These are phyloP conservation scores for Hyles euphorbiae DNA, from an alignment of 1,140 invertebrate genomes.

Conservation along the genomic window DNA sequence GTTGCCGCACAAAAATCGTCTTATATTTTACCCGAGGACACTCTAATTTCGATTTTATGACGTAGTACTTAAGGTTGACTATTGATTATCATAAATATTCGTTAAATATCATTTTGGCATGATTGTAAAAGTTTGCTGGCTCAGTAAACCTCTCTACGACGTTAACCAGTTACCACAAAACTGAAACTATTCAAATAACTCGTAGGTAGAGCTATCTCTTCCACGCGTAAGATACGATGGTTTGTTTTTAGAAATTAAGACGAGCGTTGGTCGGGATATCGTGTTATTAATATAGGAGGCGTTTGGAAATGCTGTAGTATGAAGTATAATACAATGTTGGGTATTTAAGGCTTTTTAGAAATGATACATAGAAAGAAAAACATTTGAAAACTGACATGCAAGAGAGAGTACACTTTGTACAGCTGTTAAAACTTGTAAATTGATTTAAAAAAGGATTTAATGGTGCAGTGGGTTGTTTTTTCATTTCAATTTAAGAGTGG, in stretches of 20 bases:
- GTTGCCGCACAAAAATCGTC: conserved; percentile 12
- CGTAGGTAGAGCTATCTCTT: conserved; percentile 7
- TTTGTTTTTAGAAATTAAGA: conserved; percentile 4
- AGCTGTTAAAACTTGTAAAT: background rate
- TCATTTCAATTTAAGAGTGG: conserved; percentile 15
- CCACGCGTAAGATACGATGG: conserved; percentile 1
- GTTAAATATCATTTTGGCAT: background rate
- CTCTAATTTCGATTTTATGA: conserved; percentile 12
- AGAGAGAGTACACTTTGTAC: no score
- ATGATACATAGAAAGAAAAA: no score
- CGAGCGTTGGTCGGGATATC: no score
- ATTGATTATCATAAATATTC: background rate
- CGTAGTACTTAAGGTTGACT: conserved; percentile 11
- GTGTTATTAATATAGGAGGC: no score
- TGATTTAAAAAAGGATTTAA: conserved; percentile 3
- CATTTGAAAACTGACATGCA: no score
- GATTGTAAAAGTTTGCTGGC: conserved; percentile 23
- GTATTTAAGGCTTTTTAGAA: no score
- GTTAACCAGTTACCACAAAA: conserved; percentile 50
- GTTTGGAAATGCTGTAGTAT: no score
- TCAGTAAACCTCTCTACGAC: conserved; percentile 41
- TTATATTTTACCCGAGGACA: background rate
- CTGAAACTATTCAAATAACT: conserved; percentile 46
- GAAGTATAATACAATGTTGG: no score
- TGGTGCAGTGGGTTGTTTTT: conserved; percentile 1